Conservation (phyloP, 2,797 vertebrate species). For the Hoplostethus atlanticus region DNA sequence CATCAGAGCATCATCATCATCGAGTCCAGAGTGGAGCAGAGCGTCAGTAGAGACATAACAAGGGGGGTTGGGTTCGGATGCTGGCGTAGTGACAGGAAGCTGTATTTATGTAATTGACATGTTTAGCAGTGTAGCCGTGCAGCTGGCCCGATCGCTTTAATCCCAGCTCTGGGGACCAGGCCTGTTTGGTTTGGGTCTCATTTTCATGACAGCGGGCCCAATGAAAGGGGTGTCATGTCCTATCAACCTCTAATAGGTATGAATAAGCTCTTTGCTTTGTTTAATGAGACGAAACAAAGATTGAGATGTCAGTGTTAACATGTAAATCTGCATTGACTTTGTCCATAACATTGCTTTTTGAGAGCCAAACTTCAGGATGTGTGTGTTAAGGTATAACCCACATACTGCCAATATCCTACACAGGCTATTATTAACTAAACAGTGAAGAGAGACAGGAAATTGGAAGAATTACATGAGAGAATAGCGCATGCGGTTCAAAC, state of each 20-base stretch:
- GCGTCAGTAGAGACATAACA: conserved; percentile 21
- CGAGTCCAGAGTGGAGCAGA: neutral
- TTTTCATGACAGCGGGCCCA: conserved; percentile 29
- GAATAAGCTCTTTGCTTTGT: conserved; percentile 28
- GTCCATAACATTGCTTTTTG: no score
- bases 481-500: neutral
- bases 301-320: neutral
- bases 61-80: conserved; percentile 26
- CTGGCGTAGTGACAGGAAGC: conserved; percentile 51
- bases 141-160: conserved; percentile 72
- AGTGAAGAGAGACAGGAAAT: neutral
- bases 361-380: no score
- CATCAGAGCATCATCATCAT: conserved; percentile 19
- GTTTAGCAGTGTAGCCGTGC: conserved; percentile 56
- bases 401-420: no score
- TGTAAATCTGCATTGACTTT: neutral
- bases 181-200: conserved; percentile 57
- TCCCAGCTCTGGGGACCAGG: conserved; percentile 58
- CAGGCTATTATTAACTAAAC: no score
- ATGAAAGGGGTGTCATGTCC: conserved; percentile 7
- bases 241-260: conserved; percentile 28
- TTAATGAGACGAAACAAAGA: conserved; percentile 12
- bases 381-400: no score
- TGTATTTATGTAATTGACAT: conserved; percentile 77
- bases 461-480: neutral